These are phyloP conservation scores for Moxostoma hubbsi DNA, from an alignment of 2,797 vertebrate species.

Conservation along the genomic window DNA sequence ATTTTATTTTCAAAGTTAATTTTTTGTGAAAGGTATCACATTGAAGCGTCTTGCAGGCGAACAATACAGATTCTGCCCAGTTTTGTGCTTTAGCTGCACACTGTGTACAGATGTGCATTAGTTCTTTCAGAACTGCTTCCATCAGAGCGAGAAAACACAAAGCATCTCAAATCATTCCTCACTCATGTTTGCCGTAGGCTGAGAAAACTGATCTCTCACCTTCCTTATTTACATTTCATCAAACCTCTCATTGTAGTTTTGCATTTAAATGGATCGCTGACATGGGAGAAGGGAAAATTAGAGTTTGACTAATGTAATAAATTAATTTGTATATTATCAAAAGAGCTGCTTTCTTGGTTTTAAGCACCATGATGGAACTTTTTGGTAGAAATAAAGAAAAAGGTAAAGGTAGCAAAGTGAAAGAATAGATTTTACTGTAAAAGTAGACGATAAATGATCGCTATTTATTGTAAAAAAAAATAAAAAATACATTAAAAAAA, in stretches of 20 bases:
- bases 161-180: constrained; percentile 20
- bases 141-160: constrained; percentile 45
- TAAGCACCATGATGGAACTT: constrained; percentile 15
- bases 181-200: constrained; percentile 29
- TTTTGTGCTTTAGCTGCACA: constrained; percentile 25
- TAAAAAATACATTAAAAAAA: too few relatives aligned
- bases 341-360: background rate
- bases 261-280: constrained; percentile 31
- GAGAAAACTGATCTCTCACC: constrained; percentile 34
- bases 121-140: constrained; percentile 40
- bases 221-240: constrained; percentile 38
- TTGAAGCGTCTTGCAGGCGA: background rate
- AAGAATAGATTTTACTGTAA: too few relatives aligned
- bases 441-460: too few relatives aligned
- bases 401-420: too few relatives aligned
- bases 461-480: too few relatives aligned
- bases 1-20: too few relatives aligned
- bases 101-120: constrained; percentile 24
- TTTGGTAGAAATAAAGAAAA: background rate
- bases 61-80: background rate
- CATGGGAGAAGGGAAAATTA: constrained; percentile 32
- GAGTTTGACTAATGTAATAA: constrained; percentile 43
- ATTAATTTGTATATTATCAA: constrained; percentile 41
- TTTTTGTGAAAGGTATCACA: background rate
- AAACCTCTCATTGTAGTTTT: constrained; percentile 20